These are phyloP conservation scores for Pangasius macronema DNA, from an alignment of 2,797 vertebrate genomes.

Conservation along the genomic window DNA sequence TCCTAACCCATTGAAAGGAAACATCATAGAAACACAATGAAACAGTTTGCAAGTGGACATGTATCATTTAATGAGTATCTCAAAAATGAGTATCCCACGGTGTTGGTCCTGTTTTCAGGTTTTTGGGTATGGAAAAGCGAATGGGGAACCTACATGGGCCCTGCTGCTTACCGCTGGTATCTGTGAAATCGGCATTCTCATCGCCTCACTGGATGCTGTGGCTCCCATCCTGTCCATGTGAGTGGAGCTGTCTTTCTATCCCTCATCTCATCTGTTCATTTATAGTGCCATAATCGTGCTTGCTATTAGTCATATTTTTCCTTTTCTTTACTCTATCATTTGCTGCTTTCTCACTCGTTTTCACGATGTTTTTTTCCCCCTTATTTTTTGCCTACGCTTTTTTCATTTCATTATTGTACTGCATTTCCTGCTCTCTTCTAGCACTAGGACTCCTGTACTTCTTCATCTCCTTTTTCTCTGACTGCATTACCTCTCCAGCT, in stretches of 20 bases:
- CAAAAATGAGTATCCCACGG: too few relatives aligned
- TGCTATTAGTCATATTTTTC: background rate
- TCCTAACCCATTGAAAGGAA: background rate
- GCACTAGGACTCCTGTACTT: background rate
- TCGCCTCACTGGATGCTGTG: slow-evolving; percentile 92
- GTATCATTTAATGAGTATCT: background rate
- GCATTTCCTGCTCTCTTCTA: slow-evolving; percentile 1
- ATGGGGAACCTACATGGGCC: slow-evolving; percentile 96
- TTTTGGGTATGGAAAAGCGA: slow-evolving; percentile 95
- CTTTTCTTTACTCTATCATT: background rate
- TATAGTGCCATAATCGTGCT: background rate
- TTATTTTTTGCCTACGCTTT: too few relatives aligned
- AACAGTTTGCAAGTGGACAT: background rate
- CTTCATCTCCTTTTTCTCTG: background rate
- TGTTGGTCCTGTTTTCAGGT: slow-evolving; percentile 70
- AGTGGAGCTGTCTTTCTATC: slow-evolving; percentile 55
- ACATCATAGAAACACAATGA: background rate
- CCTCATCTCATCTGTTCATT: background rate
- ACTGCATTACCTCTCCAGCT: background rate
- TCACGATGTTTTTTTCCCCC: background rate
- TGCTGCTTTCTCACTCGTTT: background rate
- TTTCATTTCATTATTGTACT: background rate
- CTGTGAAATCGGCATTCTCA: slow-evolving; percentile 94
- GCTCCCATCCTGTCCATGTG: slow-evolving; percentile 97
- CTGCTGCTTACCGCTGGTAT: slow-evolving; percentile 88